Evolutionary conservation across 53 echinoderm and acorn worm genomes (phyloP), one percentile per base, ranked within the genome.

Genomic region (Stichopus horrens): DNA sequence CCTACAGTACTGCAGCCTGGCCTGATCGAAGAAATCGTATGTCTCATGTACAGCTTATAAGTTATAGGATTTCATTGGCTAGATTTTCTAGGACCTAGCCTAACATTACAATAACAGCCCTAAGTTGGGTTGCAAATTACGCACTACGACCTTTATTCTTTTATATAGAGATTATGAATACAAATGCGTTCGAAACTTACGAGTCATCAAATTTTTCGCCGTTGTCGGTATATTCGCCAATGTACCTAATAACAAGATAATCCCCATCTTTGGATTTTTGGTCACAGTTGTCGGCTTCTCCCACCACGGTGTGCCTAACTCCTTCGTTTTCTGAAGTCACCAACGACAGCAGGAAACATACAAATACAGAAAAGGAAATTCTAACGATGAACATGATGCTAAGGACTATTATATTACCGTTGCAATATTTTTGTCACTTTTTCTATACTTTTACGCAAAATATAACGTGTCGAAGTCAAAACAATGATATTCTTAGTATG

Each of bases 221-320:
- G 18, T 23, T 67, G 8, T 86, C 86, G 3, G 86, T 65, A 5
- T 86, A 86, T 8, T 86, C 66, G 9, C 63, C 86, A 20, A 67
- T 53, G 66, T 86, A 86, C 7, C 18, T 52, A 10, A 86, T 23
- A 37, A 86, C 71, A 13, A 86, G 86, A 51, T 37, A 86, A 71
- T 86, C 86, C 7, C 86, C 86, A 86, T 86, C 86, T 86, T 86
- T 86, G 66, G 58, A 67, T 60, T 66, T 86, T 9, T 66, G 53
- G 11, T 86, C 86, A 71, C 86, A 60, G 57, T 18, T 81, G 55
- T 81, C 81, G 55, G 81, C 81, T 57, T 81, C 81, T 58, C 20
- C 18, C 53, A 81, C 81, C 13, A 58, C 23, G 7, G 10, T 58
- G 6, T 20, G 9, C 11, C 81, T 81, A 3, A 57, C 55, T 20